Evolutionary conservation across 1,140 invertebrate genomes (phyloP), one percentile per base, ranked within the genome.

Genomic region (Hylaeus volcanicus): DNA sequence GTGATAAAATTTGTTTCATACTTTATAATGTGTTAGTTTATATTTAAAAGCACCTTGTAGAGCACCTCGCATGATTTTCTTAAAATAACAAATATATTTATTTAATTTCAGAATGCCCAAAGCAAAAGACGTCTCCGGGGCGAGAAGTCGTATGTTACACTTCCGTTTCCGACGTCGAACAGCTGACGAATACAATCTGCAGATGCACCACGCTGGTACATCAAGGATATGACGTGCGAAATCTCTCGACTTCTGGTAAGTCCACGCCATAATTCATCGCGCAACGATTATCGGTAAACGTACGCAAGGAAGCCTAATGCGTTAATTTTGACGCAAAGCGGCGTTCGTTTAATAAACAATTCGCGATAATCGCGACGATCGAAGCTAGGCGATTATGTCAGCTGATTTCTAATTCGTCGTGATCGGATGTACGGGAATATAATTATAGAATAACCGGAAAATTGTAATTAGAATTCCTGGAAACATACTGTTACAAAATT

Each of bases 131-230:
- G 77, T 90, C 90, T 5, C 92, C 90, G 0, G 88, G 90, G 53
- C 88, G 90, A 70, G 91, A 93, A 73, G 88, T 93, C 60, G 73
- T 92, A 39, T 93, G 93, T 79, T 93, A 93, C 81, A 93, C 92
- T 72, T 88, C 87, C 79, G 85, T 78, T 41, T 79, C 64, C 41
- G 84, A 93, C 58, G 64, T 86, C 4, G 72, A 87, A 39, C 71
- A 66, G 15, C 68, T 93, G 15, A 85, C 88, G 14, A 89, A 92
- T 14, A 85, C 89, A 43, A 81, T 93, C 26, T 93, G 92, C 89
- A 89, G 87, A 53, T 93, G 93, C 74, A 93, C 92, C 45, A 91
- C 90, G 41, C 75, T 93, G 73, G 89, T 93, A 39, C 91, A 93
- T 56, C 90, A 92, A 86, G 91, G 91, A 73, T 88, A 93, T 70